Evolutionary conservation across 2,113 vertebrate species (phyloP).

Genomic region (Raja brachyura): DNA sequence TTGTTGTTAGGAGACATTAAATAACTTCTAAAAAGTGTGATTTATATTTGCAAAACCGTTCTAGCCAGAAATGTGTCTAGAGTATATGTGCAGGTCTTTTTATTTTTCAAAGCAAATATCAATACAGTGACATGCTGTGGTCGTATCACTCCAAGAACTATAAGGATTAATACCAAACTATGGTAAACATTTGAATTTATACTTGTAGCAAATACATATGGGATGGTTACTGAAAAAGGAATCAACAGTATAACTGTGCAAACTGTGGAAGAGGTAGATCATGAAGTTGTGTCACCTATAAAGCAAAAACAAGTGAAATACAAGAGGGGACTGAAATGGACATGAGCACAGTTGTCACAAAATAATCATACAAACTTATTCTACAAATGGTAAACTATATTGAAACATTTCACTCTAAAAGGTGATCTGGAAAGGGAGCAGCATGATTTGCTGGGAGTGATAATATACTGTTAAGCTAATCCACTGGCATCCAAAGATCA

Average conservation of each 20-base stretch:
- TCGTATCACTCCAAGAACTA: background rate
- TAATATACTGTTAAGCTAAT: background rate
- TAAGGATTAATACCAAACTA: background rate
- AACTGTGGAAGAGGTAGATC: background rate
- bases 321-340: background rate
- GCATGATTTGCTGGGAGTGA: background rate
- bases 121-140: background rate
- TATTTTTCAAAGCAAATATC: background rate
- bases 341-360: background rate
- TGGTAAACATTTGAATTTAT: background rate
- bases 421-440: background rate
- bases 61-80: background rate
- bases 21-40: background rate
- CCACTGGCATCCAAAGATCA: background rate
- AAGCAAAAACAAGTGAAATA: background rate
- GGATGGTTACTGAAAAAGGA: no score
- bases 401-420: background rate
- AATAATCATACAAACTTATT: background rate
- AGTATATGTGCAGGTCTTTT: background rate
- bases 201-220: background rate
- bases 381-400: background rate
- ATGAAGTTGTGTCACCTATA: background rate
- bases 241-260: background rate
- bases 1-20: background rate
- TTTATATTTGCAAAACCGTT: background rate